phyloP scores from a whole-genome alignment of 2,113 vertebrate species.

The Crocuta crocuta region DNA sequence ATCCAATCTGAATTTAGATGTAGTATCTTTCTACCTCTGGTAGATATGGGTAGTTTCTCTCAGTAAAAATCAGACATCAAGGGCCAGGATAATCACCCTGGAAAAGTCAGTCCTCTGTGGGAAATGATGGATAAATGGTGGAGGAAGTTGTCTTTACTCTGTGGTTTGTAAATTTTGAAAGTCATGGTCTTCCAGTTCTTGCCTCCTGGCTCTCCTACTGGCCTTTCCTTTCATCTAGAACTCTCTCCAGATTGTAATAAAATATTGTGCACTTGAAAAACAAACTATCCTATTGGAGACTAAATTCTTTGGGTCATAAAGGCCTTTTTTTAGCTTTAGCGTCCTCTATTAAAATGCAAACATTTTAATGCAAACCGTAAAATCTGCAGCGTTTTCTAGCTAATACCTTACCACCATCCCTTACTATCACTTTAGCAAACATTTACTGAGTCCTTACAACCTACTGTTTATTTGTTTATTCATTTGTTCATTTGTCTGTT shows the following conservation, averaged over 20 bases:
- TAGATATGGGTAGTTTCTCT: neutral
- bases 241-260: neutral
- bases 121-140: neutral
- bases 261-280: neutral
- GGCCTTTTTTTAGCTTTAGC: neutral
- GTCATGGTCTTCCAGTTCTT: neutral
- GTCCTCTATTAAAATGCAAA: slow-evolving; percentile 25
- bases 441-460: neutral
- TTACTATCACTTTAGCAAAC: neutral
- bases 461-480: neutral
- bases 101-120: neutral
- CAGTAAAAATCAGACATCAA: neutral
- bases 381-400: neutral
- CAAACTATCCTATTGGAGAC: neutral
- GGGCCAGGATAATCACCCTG: neutral
- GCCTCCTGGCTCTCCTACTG: neutral
- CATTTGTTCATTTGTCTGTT: neutral
- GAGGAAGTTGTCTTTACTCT: neutral
- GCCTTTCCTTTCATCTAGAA: slow-evolving; percentile 16
- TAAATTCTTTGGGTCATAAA: slow-evolving; percentile 33
- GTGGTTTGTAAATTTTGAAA: neutral
- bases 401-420: neutral
- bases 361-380: neutral
- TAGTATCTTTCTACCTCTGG: neutral
- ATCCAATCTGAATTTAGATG: neutral